Evolutionary conservation across 1,140 invertebrate species (phyloP), one percentile per base, ranked within the genome.

Genomic region (Drosophila ohnishii): DNA sequence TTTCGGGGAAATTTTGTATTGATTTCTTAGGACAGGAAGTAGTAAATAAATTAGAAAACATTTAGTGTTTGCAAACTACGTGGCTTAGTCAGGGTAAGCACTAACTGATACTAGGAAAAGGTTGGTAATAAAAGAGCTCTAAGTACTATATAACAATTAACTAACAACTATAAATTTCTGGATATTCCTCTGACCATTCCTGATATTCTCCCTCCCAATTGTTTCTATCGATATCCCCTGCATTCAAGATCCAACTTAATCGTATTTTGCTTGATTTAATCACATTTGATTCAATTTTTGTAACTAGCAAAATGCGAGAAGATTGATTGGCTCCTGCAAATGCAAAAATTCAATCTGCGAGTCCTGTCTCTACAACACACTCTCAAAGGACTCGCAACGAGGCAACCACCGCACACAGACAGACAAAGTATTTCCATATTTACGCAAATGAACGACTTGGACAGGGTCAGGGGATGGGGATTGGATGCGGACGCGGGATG

Each of bases 361-460:
- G 22, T 47, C 40, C 51, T 28, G 50, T 13, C 39, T 14, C 35
- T 13, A 3, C 11, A 55, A 34, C 64, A 34, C 64, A 14, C 34
- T 70, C 65, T 71, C 67, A 59, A 56, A 66, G 59, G 59, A 66
- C 44, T 14, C 13, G 13, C 44, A 13, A 2, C 37, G 14, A 28
- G 25, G 37, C 37, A 16, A 28, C 25, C 25, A 28, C 5, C n/a
- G 19, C 16, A 19, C 25, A 56, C 32, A 45, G 22, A 39, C 56
- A 67, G 44, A 67, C 39, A 64, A 70, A 70, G 64, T 70, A 70
- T 70, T 63, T 57, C 66, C 40, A 59, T 72, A 72, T 72, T 67
- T 71, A 50, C 44, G 66, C 69, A 71, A 72, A 72, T 72, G 66
- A 72, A 72, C 32, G 69, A 72, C 65, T 71, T 59, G 69, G 65